phyloP scores from a whole-genome alignment of 2,113 vertebrate genomes.

The Sinocyclocheilus grahami region DNA sequence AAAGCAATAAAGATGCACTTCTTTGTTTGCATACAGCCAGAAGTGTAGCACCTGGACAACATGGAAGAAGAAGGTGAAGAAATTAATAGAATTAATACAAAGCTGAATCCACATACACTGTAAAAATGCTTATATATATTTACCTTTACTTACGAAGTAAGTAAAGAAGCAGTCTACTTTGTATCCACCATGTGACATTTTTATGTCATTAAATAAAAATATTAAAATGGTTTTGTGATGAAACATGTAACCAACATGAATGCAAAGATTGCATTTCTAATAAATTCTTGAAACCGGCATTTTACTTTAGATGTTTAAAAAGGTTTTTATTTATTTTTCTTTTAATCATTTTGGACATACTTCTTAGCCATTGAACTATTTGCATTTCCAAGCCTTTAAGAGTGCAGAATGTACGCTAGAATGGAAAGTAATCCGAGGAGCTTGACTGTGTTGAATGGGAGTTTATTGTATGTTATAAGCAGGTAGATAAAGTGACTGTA shows the following conservation, averaged over 20 bases:
- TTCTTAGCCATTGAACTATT: background rate
- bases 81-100: background rate
- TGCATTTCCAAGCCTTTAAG: background rate
- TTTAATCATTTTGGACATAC: background rate
- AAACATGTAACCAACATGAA: background rate
- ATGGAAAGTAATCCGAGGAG: slow-evolving; percentile 15
- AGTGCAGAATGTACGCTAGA: background rate
- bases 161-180: background rate
- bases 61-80: background rate
- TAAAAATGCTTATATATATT: background rate
- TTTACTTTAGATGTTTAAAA: background rate
- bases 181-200: background rate
- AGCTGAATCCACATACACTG: background rate
- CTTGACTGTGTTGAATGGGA: background rate
- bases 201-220: background rate
- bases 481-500: background rate
- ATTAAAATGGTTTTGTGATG: background rate
- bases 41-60: background rate
- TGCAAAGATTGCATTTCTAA: background rate
- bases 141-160: background rate
- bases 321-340: too few species aligned
- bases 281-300: background rate
- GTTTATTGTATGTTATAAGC: background rate
- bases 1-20: background rate
- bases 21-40: background rate